A percentile compares a stretch with the other conserved stretches of the same genome.
Conservation (phyloP, 2,888 invertebrate species). For the Dione juno region DNA sequence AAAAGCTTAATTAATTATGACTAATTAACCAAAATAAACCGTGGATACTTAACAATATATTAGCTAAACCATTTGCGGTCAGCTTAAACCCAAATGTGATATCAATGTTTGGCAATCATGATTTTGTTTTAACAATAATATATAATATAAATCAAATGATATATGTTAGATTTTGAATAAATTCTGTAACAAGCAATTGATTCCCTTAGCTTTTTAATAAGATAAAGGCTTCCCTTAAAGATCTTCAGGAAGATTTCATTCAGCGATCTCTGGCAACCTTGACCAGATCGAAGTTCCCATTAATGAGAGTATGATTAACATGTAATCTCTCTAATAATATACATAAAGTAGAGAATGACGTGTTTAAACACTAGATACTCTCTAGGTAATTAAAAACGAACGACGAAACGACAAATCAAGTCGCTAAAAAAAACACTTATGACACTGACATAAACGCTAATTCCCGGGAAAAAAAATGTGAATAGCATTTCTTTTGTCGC, state of each 20-base stretch:
- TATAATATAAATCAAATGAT: background rate
- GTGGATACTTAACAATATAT: conserved; percentile 8
- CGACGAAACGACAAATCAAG: background rate
- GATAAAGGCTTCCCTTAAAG: too few species aligned
- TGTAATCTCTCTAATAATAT: too few species aligned
- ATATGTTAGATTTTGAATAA: background rate
- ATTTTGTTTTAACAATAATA: background rate
- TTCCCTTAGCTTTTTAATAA: background rate
- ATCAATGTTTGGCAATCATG: background rate
- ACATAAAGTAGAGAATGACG: too few species aligned
- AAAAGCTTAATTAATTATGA: conserved; percentile 5
- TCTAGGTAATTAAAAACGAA: too few species aligned
- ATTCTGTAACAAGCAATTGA: background rate
- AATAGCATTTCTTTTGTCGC: conserved; percentile 34
- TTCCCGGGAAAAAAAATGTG: conserved; percentile 23
- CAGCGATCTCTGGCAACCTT: too few species aligned
- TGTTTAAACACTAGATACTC: too few species aligned
- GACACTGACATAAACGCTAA: background rate
- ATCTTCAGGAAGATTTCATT: too few species aligned
- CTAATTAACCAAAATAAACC: conserved; percentile 13
- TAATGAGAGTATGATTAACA: too few species aligned
- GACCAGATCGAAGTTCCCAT: too few species aligned
- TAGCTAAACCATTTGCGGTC: conserved; percentile 9
- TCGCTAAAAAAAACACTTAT: background rate
- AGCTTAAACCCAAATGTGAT: background rate